Base-by-base conservation (phyloP, 2,113 vertebrate species). In the Numida meleagris region DNA sequence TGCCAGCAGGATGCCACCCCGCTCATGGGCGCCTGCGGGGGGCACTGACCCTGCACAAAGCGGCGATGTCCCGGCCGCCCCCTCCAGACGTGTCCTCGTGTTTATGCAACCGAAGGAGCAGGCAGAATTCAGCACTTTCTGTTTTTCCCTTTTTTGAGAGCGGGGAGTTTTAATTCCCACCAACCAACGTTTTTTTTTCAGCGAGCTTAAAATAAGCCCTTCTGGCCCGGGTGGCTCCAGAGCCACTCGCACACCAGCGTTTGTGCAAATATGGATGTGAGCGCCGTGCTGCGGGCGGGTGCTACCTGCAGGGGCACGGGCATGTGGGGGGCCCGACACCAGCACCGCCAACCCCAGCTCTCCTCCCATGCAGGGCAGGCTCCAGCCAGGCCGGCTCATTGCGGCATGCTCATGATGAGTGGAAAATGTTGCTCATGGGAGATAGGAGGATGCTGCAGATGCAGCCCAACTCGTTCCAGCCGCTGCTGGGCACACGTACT, bases 231-330 rank as follows among this genome's bases (percentile, higher is more conserved):
- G 85, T 3, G 12, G 43, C 90, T 75, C 88, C 46, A 72, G 93
- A 92, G 95, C 95, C 1, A 45, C 95, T 95, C 77, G 63, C 14
- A 7, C 27, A 24, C 76, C 42, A 95, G 86, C 81, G 88, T 96
- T 98, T 98, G 98, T 98, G 97, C 98, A 98, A 98, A 98, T 98
- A 98, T 98, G 98, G 98, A 96, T 97, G 97, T 97, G 95, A 97
- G 94, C 90, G 27, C 81, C 1, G 3, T 0, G 40, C 65, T 38
- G 42, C 10, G 2, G 82, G 85, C 25, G 24, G 85, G 87, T 31
- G 27, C 38, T 93, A 96, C 96, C 95, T 97, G 96, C 6, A 70
- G 90, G 94, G 72, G 9, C 5, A 6, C 36, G 59, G 77, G 77
- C 18, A 62, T 2, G 8, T 1, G 7, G 88, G 88, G 70, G 55